These are phyloP conservation scores for Chrysodeixis includens DNA, from an alignment of 2,888 invertebrate genomes.

Conservation along the genomic window DNA sequence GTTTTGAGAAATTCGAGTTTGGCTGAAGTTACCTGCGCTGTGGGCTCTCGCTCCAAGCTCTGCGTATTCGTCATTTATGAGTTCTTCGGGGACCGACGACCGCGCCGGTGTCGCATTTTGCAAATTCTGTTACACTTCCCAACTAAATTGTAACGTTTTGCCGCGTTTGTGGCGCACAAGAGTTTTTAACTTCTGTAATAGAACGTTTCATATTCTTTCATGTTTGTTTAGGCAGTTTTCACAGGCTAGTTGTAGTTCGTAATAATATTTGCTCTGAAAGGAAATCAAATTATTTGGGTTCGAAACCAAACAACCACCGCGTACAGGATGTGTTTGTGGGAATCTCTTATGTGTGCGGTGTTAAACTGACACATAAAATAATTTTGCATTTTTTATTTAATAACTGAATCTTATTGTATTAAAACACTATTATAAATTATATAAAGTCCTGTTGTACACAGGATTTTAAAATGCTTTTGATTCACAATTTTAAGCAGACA, in stretches of 20 bases:
- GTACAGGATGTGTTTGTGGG: background rate
- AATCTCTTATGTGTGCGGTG: background rate
- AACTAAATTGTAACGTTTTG: slow-evolving; percentile 37
- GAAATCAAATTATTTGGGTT: background rate
- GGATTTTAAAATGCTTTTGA: background rate
- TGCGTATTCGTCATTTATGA: slow-evolving; percentile 33
- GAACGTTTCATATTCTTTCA: background rate
- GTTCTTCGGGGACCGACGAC: slow-evolving; percentile 47
- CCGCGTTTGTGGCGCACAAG: slow-evolving; percentile 7
- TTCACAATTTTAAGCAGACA: background rate
- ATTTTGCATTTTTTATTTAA: no score
- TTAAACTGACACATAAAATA: no score
- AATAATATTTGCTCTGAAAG: background rate
- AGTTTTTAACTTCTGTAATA: slow-evolving; percentile 24
- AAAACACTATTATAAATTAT: no score
- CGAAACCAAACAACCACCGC: background rate
- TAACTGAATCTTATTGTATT: no score
- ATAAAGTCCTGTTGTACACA: no score
- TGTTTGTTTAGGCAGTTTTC: slow-evolving; percentile 1
- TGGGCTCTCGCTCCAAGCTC: background rate
- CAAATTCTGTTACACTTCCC: slow-evolving; percentile 42
- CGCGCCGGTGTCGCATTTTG: slow-evolving; percentile 23
- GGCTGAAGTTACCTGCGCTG: slow-evolving; percentile 35
- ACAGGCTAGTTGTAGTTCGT: background rate
- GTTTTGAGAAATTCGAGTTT: slow-evolving; percentile 46